A percentile compares a stretch with the other conserved stretches of the same genome.
phyloP scores from a whole-genome alignment of 2,888 invertebrate genomes.

The Crocallis elinguaria region DNA sequence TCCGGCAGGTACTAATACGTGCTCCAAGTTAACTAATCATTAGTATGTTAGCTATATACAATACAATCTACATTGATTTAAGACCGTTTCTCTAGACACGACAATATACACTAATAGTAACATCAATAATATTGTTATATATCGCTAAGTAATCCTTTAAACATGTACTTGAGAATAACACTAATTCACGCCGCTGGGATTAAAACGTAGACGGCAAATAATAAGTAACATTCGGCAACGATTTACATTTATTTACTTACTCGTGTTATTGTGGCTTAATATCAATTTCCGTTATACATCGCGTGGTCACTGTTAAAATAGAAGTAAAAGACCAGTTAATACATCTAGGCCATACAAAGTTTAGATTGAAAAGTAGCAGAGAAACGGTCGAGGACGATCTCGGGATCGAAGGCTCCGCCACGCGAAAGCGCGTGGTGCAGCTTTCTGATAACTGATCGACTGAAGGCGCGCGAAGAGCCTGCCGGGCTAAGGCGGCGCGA shows the following conservation, averaged over 20 bases:
- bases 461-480: conserved; percentile 13
- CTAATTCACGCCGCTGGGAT: conserved; percentile 20
- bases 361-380: conserved; percentile 38
- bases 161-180: conserved; percentile 7
- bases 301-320: not conserved
- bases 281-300: not conserved
- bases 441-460: conserved; percentile 27
- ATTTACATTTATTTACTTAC: not conserved
- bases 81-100: conserved; percentile 61
- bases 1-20: conserved; percentile 57
- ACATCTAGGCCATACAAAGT: conserved; percentile 14
- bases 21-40: conserved; percentile 57
- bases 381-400: conserved; percentile 55
- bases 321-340: not conserved
- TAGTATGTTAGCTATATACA: conserved; percentile 69
- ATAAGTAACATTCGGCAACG: conserved; percentile 3
- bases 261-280: not conserved
- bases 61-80: conserved; percentile 60
- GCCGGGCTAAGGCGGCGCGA: not conserved
- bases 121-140: conserved; percentile 35
- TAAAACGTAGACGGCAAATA: conserved; percentile 22
- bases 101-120: conserved; percentile 41
- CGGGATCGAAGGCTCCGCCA: not conserved
- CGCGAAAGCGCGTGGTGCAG: not conserved
- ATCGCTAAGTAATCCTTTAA: conserved; percentile 19